Base-by-base conservation (phyloP, 2,888 invertebrate species). In the Zaprionus obscuricornis region DNA sequence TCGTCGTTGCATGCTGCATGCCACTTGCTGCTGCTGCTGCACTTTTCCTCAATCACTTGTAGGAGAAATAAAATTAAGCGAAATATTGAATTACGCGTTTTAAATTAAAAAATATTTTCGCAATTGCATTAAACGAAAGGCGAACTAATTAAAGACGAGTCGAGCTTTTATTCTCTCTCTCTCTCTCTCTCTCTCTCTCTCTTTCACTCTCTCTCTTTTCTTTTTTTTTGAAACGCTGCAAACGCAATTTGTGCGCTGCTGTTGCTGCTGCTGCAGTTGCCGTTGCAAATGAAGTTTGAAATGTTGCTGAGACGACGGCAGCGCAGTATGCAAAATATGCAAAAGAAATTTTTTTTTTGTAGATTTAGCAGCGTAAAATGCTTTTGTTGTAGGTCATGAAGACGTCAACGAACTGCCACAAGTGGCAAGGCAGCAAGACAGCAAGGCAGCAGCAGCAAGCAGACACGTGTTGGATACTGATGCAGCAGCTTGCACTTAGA, bases 51-150 rank as follows among this genome's bases (percentile, higher is more conserved):
- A 1, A 18, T 17, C 42, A 39, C 42, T 37, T 66, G 68, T 45
- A 56, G 72, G 59, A 36, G 68, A 82, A 82, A 82, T 82, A 78
- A 78, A 85, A 85, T 82, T 85, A 85, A 78, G 64, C 63, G 40
- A 58, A 60, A 85, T 85, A 82, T 82, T 82, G 74, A 82, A 82
- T 82, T 82, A 85, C 85, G 83, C 78, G 74, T 67, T 83, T 83
- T 68, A 81, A 81, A 81, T 77, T 77, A 73, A 83, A 83, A 68
- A 79, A 82, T 66, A 77, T 81, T 75, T 78, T 82, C 64, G 71
- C 84, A 66, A 79, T 83, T 83, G 74, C 71, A 79, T 79, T 79
- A 81, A 79, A 71, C 81, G 78, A 66, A 66, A 75, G 59, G 79
- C 64, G 62, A 67, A 75, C 83, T 83, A 78, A 66, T 74, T 72